Percentiles rank a stretch among this genome's conserved stretches.
Conservation (phyloP, 1,140 invertebrate genomes). For the Drosophila bifasciata region DNA sequence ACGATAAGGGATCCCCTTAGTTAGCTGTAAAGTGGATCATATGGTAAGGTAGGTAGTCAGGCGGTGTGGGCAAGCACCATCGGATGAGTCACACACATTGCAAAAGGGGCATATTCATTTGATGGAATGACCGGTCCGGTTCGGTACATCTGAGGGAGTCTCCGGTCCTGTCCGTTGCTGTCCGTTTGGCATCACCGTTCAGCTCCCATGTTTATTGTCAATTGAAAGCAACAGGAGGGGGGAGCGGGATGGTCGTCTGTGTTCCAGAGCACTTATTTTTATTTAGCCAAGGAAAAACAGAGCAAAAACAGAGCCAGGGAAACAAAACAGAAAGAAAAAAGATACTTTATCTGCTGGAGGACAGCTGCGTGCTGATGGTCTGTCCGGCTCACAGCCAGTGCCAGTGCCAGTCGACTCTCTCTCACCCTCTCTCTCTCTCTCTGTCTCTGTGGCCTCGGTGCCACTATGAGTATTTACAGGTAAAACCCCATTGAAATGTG, state of each 20-base stretch:
- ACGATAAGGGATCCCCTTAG: too few relatives aligned
- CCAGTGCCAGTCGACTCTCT: slow-evolving; percentile 33
- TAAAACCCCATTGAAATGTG: slow-evolving; percentile 78
- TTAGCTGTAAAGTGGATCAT: too few relatives aligned
- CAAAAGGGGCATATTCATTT: slow-evolving; percentile 48
- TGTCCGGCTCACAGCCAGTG: slow-evolving; percentile 16
- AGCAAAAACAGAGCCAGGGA: slow-evolving; percentile 21
- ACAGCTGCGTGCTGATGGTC: slow-evolving; percentile 42
- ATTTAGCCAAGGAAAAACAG: slow-evolving; percentile 50
- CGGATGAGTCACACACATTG: slow-evolving; percentile 32
- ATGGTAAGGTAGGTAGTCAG: too few relatives aligned
- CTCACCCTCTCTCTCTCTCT: too few relatives aligned
- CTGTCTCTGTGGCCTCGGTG: slow-evolving; percentile 36
- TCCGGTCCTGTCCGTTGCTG: slow-evolving; percentile 47
- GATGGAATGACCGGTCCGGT: slow-evolving; percentile 44
- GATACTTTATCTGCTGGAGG: slow-evolving; percentile 64
- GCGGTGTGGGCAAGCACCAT: slow-evolving; percentile 10
- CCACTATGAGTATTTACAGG: slow-evolving; percentile 62
- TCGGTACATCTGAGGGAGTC: slow-evolving; percentile 40
- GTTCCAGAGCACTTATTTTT: slow-evolving; percentile 59
- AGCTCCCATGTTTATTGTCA: slow-evolving; percentile 66
- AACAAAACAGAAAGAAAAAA: slow-evolving; percentile 36
- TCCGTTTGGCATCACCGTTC: slow-evolving; percentile 29
- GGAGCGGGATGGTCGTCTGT: slow-evolving; percentile 11
- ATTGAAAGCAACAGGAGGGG: slow-evolving; percentile 36